phyloP scores from a whole-genome alignment of 1,140 invertebrate species.

The Hylaeus anthracinus region DNA sequence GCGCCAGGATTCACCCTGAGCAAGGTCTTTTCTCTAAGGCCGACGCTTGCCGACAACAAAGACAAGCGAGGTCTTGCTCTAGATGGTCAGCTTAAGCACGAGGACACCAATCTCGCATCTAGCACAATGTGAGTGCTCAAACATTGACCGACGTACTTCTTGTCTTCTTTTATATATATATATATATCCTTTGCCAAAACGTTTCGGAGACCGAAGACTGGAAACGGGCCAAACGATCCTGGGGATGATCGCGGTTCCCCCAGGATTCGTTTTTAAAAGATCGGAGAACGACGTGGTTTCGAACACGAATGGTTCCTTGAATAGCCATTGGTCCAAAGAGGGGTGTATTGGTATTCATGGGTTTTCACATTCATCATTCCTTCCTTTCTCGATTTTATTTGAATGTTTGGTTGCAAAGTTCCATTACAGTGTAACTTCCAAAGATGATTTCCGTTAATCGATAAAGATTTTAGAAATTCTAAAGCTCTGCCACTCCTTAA shows the following conservation, averaged over 20 bases:
- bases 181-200: not conserved
- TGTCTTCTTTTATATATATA: not conserved
- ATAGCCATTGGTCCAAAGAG: too few relatives aligned
- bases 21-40: slow-evolving; percentile 98
- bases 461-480: too few relatives aligned
- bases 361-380: too few relatives aligned
- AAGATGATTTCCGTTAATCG: too few relatives aligned
- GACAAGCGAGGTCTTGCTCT: slow-evolving; percentile 99
- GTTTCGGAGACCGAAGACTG: slow-evolving; percentile 49
- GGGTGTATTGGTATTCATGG: too few relatives aligned
- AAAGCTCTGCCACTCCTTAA: too few relatives aligned
- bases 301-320: not conserved
- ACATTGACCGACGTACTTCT: slow-evolving; percentile 56
- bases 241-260: not conserved
- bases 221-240: slow-evolving; percentile 52
- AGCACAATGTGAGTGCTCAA: slow-evolving; percentile 91
- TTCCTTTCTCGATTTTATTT: too few relatives aligned
- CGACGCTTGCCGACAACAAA: slow-evolving; percentile 98
- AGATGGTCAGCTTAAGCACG: slow-evolving; percentile 99
- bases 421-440: too few relatives aligned
- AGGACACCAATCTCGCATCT: slow-evolving; percentile 99
- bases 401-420: too few relatives aligned
- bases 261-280: not conserved
- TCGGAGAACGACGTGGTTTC: not conserved
- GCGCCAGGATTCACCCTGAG: slow-evolving; percentile 98